Evolutionary conservation across 2,797 vertebrate genomes (phyloP), one percentile per base, ranked within the genome.

Genomic region (Arctocebus calabarensis): DNA sequence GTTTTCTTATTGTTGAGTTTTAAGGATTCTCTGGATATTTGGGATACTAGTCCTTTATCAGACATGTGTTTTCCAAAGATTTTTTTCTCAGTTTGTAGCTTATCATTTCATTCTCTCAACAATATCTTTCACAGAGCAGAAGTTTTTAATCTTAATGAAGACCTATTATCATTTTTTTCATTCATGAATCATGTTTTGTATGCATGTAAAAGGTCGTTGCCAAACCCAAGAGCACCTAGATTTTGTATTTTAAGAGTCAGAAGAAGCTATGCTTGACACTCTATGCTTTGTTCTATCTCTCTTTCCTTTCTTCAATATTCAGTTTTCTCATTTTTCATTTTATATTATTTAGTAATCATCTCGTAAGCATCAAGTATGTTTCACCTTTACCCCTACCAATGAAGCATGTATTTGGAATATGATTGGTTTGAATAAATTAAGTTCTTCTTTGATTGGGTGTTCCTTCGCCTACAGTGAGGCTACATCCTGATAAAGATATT

Each of bases 271-370:
- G 75, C 25, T n/a, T 70, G 57, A 25, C 17, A 64, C 29, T 79
- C 8, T 64, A 12, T 87, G n/a, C 32, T 74, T 57, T n/a, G 29
- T 87, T 83, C 40, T 66, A 1, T 91, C 34, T 45, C 32, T 64
- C 19, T 85, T 77, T 94, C 25, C 71, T 64, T 79, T 62, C 57
- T 68, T 88, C 75, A 23, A 8, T 23, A 73, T 34, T n/a, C 11
- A 43, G 11, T 90, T 95, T 89, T 59, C 73, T 85, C 20, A 29
- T 85, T 89, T 89, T 83, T 83, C 57, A 66, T 29, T 88, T 84
- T 74, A 13, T 85, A 34, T 75, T 55, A 25, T 32, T 89, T 82
- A 84, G 86, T 73, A 88, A 32, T 22, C 43, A 34, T 81, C 29
- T 79, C 27, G 70, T 92, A 23, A 74, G n/a, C 23, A 81, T 16